These are phyloP conservation scores for Colletes gigas DNA, from an alignment of 1,140 invertebrate species.

Conservation along the genomic window DNA sequence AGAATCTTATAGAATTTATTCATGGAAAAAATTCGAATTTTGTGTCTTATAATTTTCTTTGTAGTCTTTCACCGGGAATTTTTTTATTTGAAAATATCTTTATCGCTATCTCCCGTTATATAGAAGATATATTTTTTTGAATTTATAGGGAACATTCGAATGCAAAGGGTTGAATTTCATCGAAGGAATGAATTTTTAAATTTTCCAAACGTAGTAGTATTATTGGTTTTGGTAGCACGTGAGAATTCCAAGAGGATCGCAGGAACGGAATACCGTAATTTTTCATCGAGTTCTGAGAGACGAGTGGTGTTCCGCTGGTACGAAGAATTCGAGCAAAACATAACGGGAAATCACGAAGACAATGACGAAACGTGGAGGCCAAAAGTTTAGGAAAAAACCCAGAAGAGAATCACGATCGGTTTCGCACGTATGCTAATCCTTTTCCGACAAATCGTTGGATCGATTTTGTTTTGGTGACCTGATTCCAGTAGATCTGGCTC, in stretches of 20 bases:
- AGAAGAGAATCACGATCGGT: slow-evolving; percentile 17
- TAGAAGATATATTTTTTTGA: no score
- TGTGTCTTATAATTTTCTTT: no score
- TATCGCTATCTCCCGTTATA: no score
- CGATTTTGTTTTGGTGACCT: slow-evolving; percentile 60
- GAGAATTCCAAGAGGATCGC: not conserved
- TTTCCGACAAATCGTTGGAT: slow-evolving; percentile 44
- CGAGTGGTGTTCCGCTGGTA: not conserved
- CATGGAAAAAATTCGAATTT: no score
- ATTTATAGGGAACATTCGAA: no score
- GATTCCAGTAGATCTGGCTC: slow-evolving; percentile 39
- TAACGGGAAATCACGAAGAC: slow-evolving; percentile 37
- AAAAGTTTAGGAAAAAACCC: slow-evolving; percentile 1
- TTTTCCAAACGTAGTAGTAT: no score
- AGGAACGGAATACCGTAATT: not conserved
- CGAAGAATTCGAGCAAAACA: not conserved
- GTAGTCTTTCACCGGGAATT: no score
- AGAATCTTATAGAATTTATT: no score
- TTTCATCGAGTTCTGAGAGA: not conserved
- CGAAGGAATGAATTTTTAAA: no score
- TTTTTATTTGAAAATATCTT: no score
- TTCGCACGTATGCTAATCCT: slow-evolving; percentile 52
- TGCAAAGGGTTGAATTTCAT: no score
- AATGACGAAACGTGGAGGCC: not conserved
- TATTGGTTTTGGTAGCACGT: not conserved